A percentile compares a stretch with the other conserved stretches of the same genome.
These are phyloP conservation scores for Lepeophtheirus nordmannii DNA, from an alignment of 2,888 invertebrate genomes.

Conservation along the genomic window DNA sequence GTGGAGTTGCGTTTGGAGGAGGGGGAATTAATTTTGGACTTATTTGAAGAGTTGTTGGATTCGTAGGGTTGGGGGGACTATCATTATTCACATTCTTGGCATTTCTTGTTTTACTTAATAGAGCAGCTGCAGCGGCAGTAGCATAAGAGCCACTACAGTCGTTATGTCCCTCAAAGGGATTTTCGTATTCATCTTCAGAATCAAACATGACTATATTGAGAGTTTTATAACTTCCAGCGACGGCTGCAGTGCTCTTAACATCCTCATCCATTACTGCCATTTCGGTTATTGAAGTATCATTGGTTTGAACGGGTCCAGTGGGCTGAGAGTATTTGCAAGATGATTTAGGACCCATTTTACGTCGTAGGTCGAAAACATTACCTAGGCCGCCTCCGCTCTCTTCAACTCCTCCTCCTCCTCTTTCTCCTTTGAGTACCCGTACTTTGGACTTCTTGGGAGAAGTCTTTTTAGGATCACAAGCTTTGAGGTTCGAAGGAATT, in stretches of 20 bases:
- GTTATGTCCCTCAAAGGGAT: conserved; percentile 47
- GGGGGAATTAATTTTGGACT: conserved; percentile 4
- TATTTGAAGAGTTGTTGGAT: neutral
- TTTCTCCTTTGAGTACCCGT: neutral
- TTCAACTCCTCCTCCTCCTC: neutral
- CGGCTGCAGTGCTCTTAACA: conserved; percentile 16
- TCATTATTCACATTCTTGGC: too few species aligned
- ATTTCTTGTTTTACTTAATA: conserved; percentile 9
- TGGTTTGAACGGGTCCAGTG: conserved; percentile 24
- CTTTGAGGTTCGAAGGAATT: neutral
- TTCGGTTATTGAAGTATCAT: conserved; percentile 43
- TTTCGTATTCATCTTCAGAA: conserved; percentile 33
- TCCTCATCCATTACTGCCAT: conserved; percentile 86
- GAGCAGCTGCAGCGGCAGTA: conserved; percentile 19
- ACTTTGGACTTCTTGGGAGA: neutral
- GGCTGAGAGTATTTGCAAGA: neutral
- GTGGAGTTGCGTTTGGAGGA: conserved; percentile 16
- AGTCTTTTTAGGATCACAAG: neutral
- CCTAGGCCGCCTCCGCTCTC: too few species aligned
- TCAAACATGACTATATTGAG: neutral
- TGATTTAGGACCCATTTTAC: neutral
- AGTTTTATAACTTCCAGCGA: neutral
- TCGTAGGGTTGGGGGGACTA: too few species aligned
- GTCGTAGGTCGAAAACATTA: neutral
- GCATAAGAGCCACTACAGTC: conserved; percentile 6